phyloP scores from a whole-genome alignment of 2,888 invertebrate genomes.

The Drosophila tripunctata region DNA sequence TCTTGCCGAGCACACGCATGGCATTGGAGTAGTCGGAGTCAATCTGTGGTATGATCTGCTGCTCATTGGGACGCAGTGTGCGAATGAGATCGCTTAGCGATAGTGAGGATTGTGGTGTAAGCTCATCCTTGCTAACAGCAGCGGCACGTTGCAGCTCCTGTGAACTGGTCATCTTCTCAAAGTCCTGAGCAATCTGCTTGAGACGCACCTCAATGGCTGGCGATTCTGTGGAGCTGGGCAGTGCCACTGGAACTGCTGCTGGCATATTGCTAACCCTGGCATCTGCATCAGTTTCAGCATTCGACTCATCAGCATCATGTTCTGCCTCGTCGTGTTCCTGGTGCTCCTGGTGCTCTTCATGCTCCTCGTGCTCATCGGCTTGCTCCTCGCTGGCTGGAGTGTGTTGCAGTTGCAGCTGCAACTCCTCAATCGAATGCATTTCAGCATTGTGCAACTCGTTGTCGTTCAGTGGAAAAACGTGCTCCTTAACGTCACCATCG shows the following conservation, averaged over 20 bases:
- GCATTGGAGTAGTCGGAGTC: conserved; percentile 84
- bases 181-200: conserved; percentile 83
- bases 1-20: conserved; percentile 84
- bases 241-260: background rate
- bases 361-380: conserved; percentile 42
- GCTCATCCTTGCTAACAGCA: conserved; percentile 74
- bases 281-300: conserved; percentile 45
- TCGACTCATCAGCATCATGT: conserved; percentile 37
- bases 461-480: conserved; percentile 69
- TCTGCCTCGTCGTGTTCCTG: conserved; percentile 45
- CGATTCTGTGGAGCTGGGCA: conserved; percentile 71
- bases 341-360: conserved; percentile 52
- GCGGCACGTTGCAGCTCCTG: conserved; percentile 61
- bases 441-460: conserved; percentile 74
- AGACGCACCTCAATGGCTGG: conserved; percentile 83
- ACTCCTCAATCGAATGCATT: conserved; percentile 69
- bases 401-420: conserved; percentile 68
- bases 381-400: no score
- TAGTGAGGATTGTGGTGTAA: conserved; percentile 83
- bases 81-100: conserved; percentile 84
- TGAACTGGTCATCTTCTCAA: conserved; percentile 81
- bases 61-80: conserved; percentile 83
- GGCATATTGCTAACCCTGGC: conserved; percentile 34
- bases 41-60: conserved; percentile 84
- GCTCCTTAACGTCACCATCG: conserved; percentile 72